Percentiles rank a stretch among this genome's conserved stretches.
phyloP scores from a whole-genome alignment of 2,797 vertebrate genomes.

The Anguilla megastoma region DNA sequence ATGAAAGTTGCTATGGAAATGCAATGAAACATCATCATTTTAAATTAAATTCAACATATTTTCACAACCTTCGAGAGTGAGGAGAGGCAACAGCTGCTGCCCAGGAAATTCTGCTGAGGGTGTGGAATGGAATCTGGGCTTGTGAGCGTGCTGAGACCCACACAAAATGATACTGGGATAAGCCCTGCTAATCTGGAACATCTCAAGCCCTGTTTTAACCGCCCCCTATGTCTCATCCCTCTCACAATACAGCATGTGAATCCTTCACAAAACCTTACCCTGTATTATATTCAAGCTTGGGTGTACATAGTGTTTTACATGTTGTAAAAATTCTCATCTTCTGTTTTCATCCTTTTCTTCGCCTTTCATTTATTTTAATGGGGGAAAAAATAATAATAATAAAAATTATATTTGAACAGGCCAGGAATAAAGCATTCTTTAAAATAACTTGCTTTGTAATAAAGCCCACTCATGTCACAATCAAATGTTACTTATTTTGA shows the following conservation, averaged over 20 bases:
- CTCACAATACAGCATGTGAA: background rate
- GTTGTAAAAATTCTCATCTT: background rate
- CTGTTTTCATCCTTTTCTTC: background rate
- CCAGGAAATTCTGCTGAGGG: background rate
- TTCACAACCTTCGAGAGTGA: background rate
- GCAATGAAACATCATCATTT: background rate
- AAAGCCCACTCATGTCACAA: background rate
- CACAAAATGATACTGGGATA: background rate
- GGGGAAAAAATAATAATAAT: background rate
- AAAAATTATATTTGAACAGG: background rate
- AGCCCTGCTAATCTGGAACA: slow-evolving; percentile 16
- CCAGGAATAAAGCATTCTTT: background rate
- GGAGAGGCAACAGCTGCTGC: background rate
- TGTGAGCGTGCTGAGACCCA: background rate
- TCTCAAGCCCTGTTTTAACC: background rate
- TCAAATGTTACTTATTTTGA: background rate
- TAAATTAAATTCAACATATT: background rate
- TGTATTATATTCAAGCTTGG: background rate
- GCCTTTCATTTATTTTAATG: background rate
- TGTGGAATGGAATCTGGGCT: background rate
- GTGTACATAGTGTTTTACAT: background rate
- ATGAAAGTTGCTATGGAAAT: background rate
- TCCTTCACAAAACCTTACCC: background rate
- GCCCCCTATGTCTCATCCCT: background rate
- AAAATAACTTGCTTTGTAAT: background rate